Evolutionary conservation across 2,113 vertebrate species (phyloP), one percentile per base, ranked within the genome.

Genomic region (Gobius niger): DNA sequence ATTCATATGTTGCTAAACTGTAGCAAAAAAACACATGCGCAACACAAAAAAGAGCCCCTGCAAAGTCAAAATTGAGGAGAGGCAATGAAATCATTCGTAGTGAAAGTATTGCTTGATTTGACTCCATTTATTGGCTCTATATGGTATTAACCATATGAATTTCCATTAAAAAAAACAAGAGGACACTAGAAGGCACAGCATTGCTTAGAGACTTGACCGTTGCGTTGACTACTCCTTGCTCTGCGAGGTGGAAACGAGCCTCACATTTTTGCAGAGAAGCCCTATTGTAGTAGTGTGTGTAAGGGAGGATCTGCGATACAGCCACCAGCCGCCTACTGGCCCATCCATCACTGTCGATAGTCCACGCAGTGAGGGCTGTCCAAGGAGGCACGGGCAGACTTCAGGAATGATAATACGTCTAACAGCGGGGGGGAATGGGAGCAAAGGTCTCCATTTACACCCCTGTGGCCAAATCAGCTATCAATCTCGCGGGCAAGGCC

Each of bases 401-500:
- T 75, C 70, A 72, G 76, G 69, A 84, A 79, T 85, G 84, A 83
- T 86, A 86, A 90, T 82, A 77, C 77, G 86, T 83, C 76, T 44
- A 79, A 49, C 71, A 59, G 81, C 56, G 52, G 77, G 63, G 52
- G 24, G 70, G 19, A 75, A 61, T 34, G 1, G 85, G 82, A 72
- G 72, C 81, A 86, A 86, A 86, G 86, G 81, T 83, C 81, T 76
- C 69, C 84, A 68, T 87, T 87, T 87, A 83, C 75, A 86, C 78
- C 84, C 77, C 67, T 65, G 75, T 44, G 77, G 80, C 82, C 85
- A 79, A 85, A 85, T 81, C 80, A 72, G 76, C 87, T 72, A 89
- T 91, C 87, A 88, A 89, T 91, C 85, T 75, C 8, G 68, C 44
- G 0, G 60, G 84, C 84, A 82, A 90, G 89, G 90, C 89, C 83